Conservation (phyloP, 2,797 vertebrate genomes). For the Myotis myotis region DNA sequence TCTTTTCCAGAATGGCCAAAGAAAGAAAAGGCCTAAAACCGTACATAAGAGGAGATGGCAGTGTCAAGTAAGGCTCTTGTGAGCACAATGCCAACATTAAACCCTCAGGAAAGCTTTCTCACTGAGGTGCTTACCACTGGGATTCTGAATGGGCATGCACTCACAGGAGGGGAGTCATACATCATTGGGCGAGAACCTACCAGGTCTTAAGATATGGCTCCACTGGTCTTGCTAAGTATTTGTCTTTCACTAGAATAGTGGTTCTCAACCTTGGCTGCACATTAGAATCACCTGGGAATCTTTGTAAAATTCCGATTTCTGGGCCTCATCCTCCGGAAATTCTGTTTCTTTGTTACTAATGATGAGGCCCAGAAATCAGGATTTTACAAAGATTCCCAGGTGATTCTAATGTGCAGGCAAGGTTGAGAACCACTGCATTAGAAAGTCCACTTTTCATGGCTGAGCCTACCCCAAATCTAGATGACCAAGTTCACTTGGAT, state of each 20-base stretch:
- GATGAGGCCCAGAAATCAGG: too few relatives aligned
- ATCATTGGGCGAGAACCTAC: not conserved
- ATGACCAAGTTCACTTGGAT: not conserved
- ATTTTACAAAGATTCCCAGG: too few relatives aligned
- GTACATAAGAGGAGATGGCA: not conserved
- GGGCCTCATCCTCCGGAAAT: too few relatives aligned
- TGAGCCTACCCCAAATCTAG: not conserved
- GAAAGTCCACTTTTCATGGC: not conserved
- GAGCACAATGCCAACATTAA: not conserved
- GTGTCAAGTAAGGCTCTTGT: not conserved
- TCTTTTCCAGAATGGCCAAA: slow-evolving; percentile 4
- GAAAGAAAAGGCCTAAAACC: not conserved
- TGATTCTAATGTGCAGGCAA: too few relatives aligned
- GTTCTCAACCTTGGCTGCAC: too few relatives aligned
- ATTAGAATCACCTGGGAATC: too few relatives aligned
- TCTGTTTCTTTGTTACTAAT: too few relatives aligned
- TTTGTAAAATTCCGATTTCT: too few relatives aligned
- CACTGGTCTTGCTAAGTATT: not conserved
- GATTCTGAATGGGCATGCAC: not conserved
- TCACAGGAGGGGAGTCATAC: not conserved
- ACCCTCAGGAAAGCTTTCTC: not conserved
- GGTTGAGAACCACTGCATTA: not conserved
- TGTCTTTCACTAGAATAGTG: not conserved
- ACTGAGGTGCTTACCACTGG: not conserved
- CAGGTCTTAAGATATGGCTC: not conserved